Evolutionary conservation across 2,888 invertebrate genomes (phyloP).

Genomic region (Ophioninae sp.): DNA sequence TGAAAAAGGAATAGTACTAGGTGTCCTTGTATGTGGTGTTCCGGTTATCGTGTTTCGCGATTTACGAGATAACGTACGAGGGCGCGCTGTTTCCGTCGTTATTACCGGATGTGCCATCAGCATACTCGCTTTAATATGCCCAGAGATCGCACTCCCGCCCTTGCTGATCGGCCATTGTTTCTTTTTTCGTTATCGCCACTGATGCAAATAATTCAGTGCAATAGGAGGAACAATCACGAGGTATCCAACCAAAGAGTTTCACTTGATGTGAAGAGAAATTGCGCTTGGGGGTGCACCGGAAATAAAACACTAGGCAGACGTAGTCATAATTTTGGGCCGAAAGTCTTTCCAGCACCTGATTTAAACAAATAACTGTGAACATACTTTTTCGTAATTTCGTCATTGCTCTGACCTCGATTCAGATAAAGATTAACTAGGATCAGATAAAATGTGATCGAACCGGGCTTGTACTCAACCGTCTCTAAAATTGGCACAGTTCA

Average conservation of each 20-base stretch:
- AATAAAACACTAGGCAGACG: not conserved
- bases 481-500: not conserved
- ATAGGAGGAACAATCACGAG: not conserved
- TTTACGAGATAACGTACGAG: constrained; percentile 51
- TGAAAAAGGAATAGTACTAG: not conserved
- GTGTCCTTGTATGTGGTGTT: constrained; percentile 18
- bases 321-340: not conserved
- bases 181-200: not conserved
- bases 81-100: constrained; percentile 38
- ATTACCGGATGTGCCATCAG: constrained; percentile 40
- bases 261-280: not conserved
- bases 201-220: not conserved
- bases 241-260: too few relatives aligned
- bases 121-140: constrained; percentile 38
- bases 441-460: too few relatives aligned
- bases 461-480: not conserved
- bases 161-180: not conserved
- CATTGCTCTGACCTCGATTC: too few relatives aligned
- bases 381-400: too few relatives aligned
- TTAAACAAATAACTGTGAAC: too few relatives aligned
- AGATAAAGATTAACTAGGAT: too few relatives aligned
- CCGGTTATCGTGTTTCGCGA: constrained; percentile 37
- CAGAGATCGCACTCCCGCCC: not conserved
- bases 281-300: not conserved
- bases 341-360: not conserved